Percentiles rank a stretch among this genome's conserved stretches.
Evolutionary conservation across 1,140 invertebrate species (phyloP).

Genomic region (Centruroides sculpturatus): DNA sequence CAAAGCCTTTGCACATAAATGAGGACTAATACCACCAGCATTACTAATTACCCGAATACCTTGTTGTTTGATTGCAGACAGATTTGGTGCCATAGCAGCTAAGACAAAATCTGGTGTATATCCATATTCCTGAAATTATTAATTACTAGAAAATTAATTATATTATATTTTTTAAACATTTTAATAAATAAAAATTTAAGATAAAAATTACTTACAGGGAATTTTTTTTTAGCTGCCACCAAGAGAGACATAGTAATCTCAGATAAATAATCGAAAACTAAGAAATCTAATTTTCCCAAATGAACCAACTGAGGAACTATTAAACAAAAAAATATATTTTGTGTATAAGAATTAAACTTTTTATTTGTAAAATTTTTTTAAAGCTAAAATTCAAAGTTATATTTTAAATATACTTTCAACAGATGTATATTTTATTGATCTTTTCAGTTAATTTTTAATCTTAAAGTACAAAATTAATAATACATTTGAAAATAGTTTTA

Average conservation of each 20-base stretch:
- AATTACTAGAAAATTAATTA: neutral
- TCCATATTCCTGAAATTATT: constrained; percentile 28
- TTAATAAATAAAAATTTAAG: neutral
- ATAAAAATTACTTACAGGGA: constrained; percentile 11
- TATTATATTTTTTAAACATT: neutral
- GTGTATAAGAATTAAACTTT: no score
- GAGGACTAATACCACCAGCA: constrained; percentile 40
- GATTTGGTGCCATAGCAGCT: constrained; percentile 30
- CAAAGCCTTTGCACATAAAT: constrained; percentile 32
- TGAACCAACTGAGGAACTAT: constrained; percentile 35
- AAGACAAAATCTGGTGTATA: constrained; percentile 39
- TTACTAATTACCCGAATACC: constrained; percentile 37
- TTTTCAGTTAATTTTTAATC: no score
- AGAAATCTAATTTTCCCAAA: constrained; percentile 31
- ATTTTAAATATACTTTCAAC: neutral
- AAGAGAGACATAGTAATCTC: constrained; percentile 38
- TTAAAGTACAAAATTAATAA: no score
- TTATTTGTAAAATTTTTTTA: neutral
- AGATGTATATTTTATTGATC: no score
- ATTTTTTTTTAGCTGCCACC: constrained; percentile 10
- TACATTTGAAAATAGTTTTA: no score
- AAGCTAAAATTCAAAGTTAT: neutral
- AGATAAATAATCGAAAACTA: constrained; percentile 40
- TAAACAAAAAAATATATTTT: constrained; percentile 11
- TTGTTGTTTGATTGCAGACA: constrained; percentile 35